Percentiles rank a stretch among this genome's conserved stretches.
phyloP scores from a whole-genome alignment of 2,113 vertebrate species.

The Saiga tatarica region DNA sequence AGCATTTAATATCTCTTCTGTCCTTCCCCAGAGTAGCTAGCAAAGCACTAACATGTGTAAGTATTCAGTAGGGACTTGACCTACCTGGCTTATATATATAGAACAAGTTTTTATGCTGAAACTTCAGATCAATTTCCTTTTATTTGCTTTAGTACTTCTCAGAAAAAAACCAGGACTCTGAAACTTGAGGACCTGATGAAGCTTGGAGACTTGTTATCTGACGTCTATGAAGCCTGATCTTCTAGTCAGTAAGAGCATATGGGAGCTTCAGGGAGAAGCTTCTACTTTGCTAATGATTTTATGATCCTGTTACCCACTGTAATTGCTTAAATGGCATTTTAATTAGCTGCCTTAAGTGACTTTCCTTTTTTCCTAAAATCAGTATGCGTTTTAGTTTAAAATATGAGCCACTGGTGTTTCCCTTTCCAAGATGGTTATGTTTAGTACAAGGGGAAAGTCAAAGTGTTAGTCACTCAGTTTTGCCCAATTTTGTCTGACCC shows the following conservation, averaged over 20 bases:
- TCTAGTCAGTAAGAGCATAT: not conserved
- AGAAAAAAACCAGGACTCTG: not conserved
- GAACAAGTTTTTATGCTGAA: not conserved
- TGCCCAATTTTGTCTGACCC: not conserved
- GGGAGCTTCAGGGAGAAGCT: constrained; percentile 12
- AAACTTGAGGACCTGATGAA: constrained; percentile 34
- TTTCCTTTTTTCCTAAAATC: constrained; percentile 22
- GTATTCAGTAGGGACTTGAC: not conserved
- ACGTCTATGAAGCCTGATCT: not conserved
- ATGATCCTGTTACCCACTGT: constrained; percentile 31
- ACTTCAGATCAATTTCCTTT: not conserved
- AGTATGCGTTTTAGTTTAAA: constrained; percentile 50
- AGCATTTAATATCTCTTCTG: not conserved
- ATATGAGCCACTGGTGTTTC: constrained; percentile 22
- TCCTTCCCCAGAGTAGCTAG: not conserved
- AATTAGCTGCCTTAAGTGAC: constrained; percentile 55
- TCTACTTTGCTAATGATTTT: not conserved
- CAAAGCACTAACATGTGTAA: not conserved
- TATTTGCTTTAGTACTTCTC: not conserved
- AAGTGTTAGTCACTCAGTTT: not conserved
- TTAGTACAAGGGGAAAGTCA: not conserved
- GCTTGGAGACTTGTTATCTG: constrained; percentile 11
- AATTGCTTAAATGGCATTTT: constrained; percentile 52
- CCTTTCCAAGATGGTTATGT: not conserved
- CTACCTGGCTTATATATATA: not conserved